Evolutionary conservation across 2,797 vertebrate genomes (phyloP).

Genomic region (Morelia viridis): DNA sequence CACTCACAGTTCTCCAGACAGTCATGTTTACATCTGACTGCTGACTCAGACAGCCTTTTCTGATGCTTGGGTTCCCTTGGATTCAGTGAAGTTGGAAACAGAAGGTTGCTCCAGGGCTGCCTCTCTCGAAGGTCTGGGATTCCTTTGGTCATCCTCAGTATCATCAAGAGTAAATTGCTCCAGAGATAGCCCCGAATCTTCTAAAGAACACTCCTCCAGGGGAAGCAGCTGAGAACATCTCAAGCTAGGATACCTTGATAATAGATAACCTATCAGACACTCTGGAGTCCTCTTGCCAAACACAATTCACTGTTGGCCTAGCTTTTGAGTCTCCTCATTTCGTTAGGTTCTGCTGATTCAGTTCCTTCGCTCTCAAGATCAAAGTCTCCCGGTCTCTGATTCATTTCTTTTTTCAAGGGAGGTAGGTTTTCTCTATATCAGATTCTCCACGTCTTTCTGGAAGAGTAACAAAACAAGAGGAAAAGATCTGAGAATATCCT

Average conservation of each 20-base stretch:
- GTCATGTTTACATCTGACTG: neutral
- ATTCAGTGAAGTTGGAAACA: neutral
- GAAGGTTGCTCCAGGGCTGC: neutral
- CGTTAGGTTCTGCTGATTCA: neutral
- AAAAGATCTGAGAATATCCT: slow-evolving; percentile 49
- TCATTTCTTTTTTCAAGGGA: neutral
- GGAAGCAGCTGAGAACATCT: neutral
- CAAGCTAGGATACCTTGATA: neutral
- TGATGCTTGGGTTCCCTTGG: neutral
- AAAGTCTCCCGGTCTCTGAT: neutral
- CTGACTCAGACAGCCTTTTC: neutral
- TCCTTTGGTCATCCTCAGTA: neutral
- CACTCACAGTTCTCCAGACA: neutral
- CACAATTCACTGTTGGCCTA: neutral
- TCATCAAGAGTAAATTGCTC: neutral
- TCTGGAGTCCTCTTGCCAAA: neutral
- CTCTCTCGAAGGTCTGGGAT: neutral
- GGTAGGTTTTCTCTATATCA: neutral
- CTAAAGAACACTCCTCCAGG: neutral
- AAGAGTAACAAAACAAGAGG: neutral
- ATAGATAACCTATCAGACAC: neutral
- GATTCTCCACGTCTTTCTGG: neutral
- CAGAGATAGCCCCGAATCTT: neutral
- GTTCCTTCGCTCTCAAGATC: neutral
- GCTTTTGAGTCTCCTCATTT: neutral